Evolutionary conservation across 2,113 vertebrate species (phyloP).

Genomic region (Tenebrosternarchus preto): DNA sequence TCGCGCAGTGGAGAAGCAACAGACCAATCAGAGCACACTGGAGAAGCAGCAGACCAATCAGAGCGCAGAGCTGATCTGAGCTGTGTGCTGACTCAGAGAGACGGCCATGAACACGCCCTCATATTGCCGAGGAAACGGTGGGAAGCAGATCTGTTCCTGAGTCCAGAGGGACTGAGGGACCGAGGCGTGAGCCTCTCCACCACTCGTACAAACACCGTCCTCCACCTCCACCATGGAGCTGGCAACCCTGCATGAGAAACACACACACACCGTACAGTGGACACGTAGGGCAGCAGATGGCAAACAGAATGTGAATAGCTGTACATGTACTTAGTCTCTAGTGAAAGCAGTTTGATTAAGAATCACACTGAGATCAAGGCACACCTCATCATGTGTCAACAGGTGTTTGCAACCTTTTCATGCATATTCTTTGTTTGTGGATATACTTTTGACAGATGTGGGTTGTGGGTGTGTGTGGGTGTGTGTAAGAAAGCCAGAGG

Average conservation of each 20-base stretch:
- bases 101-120: background rate
- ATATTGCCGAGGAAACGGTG: background rate
- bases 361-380: no score
- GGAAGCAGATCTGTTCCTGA: background rate
- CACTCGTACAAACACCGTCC: no score
- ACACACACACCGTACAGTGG: background rate
- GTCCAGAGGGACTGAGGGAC: background rate
- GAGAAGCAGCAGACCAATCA: background rate
- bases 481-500: background rate
- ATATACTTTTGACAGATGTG: background rate
- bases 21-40: background rate
- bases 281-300: background rate
- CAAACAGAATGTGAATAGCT: background rate
- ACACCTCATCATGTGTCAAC: no score
- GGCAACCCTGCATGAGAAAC: background rate
- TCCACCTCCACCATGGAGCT: no score
- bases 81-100: constrained; percentile 6
- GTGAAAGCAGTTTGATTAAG: background rate
- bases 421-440: constrained; percentile 3
- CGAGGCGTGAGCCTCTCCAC: no score
- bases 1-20: background rate
- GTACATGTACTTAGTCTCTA: background rate
- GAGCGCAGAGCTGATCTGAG: background rate
- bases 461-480: constrained; percentile 22
- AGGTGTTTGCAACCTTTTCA: constrained; percentile 6